A percentile compares a stretch with the other conserved stretches of the same genome.
These are phyloP conservation scores for Atlantisia rogersi DNA, from an alignment of 2,113 vertebrate species.

Conservation along the genomic window DNA sequence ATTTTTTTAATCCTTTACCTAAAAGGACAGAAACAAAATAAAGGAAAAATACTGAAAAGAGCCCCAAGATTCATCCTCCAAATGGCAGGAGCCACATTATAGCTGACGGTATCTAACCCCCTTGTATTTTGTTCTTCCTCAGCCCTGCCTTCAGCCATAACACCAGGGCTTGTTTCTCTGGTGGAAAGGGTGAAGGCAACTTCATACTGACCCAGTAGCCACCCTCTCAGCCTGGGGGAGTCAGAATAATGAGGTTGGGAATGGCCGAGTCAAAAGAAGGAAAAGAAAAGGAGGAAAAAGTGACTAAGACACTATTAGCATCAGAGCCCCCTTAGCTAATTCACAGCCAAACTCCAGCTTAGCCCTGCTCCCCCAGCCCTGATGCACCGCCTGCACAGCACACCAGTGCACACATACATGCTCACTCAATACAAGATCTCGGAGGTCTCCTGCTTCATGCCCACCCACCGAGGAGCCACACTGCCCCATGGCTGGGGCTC, in stretches of 20 bases:
- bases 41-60: neutral
- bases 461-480: accelerated
- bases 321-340: neutral
- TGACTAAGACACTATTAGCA: neutral
- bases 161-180: neutral
- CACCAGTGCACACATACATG: accelerated
- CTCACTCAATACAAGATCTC: neutral
- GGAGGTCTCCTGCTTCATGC: neutral
- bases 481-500: neutral
- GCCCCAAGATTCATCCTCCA: neutral
- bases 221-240: neutral
- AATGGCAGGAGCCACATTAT: neutral
- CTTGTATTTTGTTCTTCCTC: neutral
- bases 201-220: neutral
- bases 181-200: neutral
- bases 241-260: neutral
- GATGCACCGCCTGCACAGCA: neutral
- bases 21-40: neutral
- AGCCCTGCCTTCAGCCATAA: neutral
- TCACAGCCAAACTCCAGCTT: neutral
- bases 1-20: neutral
- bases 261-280: neutral
- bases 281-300: neutral
- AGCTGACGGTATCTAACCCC: neutral
- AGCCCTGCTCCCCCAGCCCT: neutral